Conservation (phyloP, 2,888 invertebrate species). For the Andrena hattorfiana region DNA sequence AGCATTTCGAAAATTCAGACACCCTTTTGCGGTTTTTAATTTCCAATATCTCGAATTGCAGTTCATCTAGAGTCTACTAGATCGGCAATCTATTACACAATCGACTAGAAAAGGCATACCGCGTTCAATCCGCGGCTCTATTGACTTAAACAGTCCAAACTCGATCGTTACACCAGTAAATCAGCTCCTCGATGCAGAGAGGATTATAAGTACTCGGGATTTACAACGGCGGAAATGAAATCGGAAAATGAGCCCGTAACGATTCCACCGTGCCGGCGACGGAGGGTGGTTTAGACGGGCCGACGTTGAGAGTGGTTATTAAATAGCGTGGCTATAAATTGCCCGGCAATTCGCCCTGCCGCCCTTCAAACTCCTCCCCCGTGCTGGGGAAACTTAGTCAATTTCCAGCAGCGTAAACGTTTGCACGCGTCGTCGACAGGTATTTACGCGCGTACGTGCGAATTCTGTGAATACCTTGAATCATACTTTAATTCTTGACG, state of each 20-base stretch:
- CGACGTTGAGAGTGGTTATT: constrained; percentile 63
- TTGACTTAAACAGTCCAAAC: background rate
- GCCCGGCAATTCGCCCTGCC: constrained; percentile 78
- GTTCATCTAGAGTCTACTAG: too few species aligned
- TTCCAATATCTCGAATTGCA: too few species aligned
- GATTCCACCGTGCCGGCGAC: constrained; percentile 19
- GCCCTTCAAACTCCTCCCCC: background rate
- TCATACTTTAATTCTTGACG: constrained; percentile 10
- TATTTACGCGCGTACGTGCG: constrained; percentile 61
- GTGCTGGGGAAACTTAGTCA: constrained; percentile 78
- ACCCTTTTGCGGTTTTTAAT: too few species aligned
- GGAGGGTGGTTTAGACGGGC: constrained; percentile 30
- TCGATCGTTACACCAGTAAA: constrained; percentile 1
- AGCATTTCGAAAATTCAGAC: too few species aligned
- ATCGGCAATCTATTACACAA: too few species aligned
- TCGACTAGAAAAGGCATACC: too few species aligned
- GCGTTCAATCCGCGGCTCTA: background rate
- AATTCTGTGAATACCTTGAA: constrained; percentile 27
- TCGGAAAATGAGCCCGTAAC: constrained; percentile 54
- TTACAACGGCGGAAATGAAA: constrained; percentile 55
- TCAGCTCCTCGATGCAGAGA: constrained; percentile 14
- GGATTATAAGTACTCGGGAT: constrained; percentile 25
- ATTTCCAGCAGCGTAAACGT: constrained; percentile 75
- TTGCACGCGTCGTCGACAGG: constrained; percentile 53
- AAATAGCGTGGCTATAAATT: constrained; percentile 80